phyloP scores from a whole-genome alignment of 2,888 invertebrate species.

The Mythimna ferrago region DNA sequence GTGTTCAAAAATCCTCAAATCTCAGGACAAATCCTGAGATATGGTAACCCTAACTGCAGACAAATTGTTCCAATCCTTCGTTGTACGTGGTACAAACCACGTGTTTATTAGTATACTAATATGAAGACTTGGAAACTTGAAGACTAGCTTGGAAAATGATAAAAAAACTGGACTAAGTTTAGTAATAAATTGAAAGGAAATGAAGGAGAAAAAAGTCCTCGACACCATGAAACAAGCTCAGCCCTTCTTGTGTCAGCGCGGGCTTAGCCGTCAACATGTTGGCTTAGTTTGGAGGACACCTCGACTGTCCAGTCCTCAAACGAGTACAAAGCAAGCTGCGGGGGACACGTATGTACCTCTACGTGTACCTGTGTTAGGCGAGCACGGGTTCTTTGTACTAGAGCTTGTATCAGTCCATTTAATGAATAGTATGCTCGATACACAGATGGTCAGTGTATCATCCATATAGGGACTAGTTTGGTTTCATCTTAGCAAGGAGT shows the following conservation, averaged over 20 bases:
- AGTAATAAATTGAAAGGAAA: not conserved
- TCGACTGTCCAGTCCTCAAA: conserved; percentile 40
- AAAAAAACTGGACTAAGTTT: not conserved
- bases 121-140: too few species aligned
- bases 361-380: not conserved
- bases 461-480: not conserved
- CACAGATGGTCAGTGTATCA: not conserved
- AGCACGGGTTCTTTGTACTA: not conserved
- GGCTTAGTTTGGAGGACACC: conserved; percentile 38
- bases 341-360: conserved; percentile 11
- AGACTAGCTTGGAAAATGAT: not conserved
- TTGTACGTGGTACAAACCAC: too few species aligned
- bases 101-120: not conserved
- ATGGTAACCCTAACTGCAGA: too few species aligned
- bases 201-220: not conserved
- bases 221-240: conserved; percentile 8
- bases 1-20: too few species aligned
- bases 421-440: not conserved
- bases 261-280: conserved; percentile 35
- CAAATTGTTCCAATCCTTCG: too few species aligned
- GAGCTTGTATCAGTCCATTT: not conserved
- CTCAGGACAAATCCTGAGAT: too few species aligned
- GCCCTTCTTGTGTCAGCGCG: conserved; percentile 33
- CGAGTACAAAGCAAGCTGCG: conserved; percentile 41
- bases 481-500: not conserved